Evolutionary conservation across 2,888 invertebrate genomes (phyloP), one percentile per base, ranked within the genome.

Genomic region (Scaptomyza flava): DNA sequence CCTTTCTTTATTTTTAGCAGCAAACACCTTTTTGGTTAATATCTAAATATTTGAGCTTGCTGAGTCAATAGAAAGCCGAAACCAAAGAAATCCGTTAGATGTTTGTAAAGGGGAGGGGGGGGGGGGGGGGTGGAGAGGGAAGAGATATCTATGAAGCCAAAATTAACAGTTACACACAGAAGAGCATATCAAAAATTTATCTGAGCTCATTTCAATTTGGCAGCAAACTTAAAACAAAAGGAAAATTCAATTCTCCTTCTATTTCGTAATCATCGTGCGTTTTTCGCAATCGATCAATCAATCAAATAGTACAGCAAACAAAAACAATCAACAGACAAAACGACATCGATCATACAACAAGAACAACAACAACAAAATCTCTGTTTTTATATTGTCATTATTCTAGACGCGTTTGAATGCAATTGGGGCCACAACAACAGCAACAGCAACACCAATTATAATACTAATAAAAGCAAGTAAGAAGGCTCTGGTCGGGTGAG

Each of bases 11-110:
- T 58, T 60, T 59, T 66, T 52, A 64, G 45, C 58, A 73, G 60
- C 70, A 73, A 73, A 79, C 82, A 82, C 79, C 82, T 77, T 80
- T 65, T 56, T 8, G 60, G 54, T 72, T 72, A 72, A 79, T 79
- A 38, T 14, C 77, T 70, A 73, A 79, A 81, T 81, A 79, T 81
- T 79, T 76, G 77, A 81, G 61, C 71, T 54, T 75, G 48, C 64
- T 71, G 65, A 73, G 79, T 79, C 79, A 80, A 80, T 80, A 82
- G 17, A 17, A 17, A 17, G 17, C 17, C 17, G 17, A 17, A 41
- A 50, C 17, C 17, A 17, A 17, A 76, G 23, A 59, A 56, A 57
- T 53, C 56, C 53, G 46, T 64, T 47, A 41, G 57, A 46, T 27
- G 17, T 17, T 23, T 6, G 33, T 23, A n/a, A n/a, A n/a, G n/a